These are phyloP conservation scores for Lycophotia porphyrea DNA, from an alignment of 2,888 invertebrate species.

Conservation along the genomic window DNA sequence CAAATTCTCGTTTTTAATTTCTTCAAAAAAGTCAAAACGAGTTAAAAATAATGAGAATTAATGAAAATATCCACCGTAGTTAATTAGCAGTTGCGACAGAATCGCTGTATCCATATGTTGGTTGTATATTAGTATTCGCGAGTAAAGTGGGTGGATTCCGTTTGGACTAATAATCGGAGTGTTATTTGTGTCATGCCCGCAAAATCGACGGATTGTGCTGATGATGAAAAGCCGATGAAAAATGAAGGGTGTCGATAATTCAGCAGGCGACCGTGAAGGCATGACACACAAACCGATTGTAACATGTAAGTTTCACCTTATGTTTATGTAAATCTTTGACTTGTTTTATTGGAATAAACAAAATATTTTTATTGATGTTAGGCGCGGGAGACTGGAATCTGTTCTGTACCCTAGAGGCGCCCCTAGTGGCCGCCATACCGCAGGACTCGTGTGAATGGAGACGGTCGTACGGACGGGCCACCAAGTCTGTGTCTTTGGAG, in stretches of 20 bases:
- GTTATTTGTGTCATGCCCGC: slow-evolving; percentile 86
- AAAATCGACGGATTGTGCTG: slow-evolving; percentile 79
- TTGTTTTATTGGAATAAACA: slow-evolving; percentile 25
- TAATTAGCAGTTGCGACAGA: slow-evolving; percentile 40
- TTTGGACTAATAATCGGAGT: slow-evolving; percentile 72
- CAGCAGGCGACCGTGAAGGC: slow-evolving; percentile 86
- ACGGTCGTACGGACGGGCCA: slow-evolving; percentile 96
- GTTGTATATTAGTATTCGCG: slow-evolving; percentile 59
- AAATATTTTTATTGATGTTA: slow-evolving; percentile 74
- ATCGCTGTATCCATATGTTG: slow-evolving; percentile 37
- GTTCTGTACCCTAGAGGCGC: slow-evolving; percentile 95
- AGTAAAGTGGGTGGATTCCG: slow-evolving; percentile 86
- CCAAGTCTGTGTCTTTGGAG: slow-evolving; percentile 95
- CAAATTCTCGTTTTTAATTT: slow-evolving; percentile 79
- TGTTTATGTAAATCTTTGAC: slow-evolving; percentile 36
- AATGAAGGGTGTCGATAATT: slow-evolving; percentile 91
- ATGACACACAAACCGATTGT: slow-evolving; percentile 93
- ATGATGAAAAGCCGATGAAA: slow-evolving; percentile 85
- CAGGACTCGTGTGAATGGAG: slow-evolving; percentile 98
- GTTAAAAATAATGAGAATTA: slow-evolving; percentile 65
- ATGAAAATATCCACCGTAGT: slow-evolving; percentile 50
- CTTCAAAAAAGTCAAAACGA: slow-evolving; percentile 70
- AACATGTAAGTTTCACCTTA: slow-evolving; percentile 91
- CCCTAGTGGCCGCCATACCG: slow-evolving; percentile 94
- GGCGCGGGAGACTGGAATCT: slow-evolving; percentile 96